Evolutionary conservation across 2,797 vertebrate genomes (phyloP).

Genomic region (Petrocephalus schoutedeni): DNA sequence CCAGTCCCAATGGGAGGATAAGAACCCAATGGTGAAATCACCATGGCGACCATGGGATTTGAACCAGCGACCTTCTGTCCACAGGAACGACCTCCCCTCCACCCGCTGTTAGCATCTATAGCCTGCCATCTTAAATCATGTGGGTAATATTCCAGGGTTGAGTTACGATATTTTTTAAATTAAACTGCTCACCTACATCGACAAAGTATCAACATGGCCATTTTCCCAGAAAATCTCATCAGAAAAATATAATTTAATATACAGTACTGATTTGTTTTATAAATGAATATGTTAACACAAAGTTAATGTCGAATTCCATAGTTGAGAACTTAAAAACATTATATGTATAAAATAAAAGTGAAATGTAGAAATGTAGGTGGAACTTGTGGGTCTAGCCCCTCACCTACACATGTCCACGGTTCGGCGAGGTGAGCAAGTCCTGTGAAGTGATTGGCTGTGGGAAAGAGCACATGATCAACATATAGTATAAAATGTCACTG

Average conservation of each 20-base stretch:
- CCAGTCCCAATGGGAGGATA: not conserved
- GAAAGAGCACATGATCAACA: not conserved
- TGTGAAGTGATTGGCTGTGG: not conserved
- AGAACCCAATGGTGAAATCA: too few species aligned
- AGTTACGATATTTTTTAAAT: not conserved
- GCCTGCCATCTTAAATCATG: not conserved
- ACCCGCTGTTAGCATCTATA: not conserved
- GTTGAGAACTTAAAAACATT: not conserved
- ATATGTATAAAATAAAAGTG: not conserved
- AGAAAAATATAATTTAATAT: not conserved
- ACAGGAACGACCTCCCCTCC: not conserved
- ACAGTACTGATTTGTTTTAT: not conserved
- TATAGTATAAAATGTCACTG: not conserved
- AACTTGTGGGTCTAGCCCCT: not conserved
- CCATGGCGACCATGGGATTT: not conserved
- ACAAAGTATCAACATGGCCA: not conserved
- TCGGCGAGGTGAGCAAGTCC: not conserved
- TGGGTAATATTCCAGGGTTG: not conserved
- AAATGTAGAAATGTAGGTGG: not conserved
- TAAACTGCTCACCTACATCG: not conserved
- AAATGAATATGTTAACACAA: not conserved
- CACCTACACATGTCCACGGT: not conserved
- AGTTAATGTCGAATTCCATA: not conserved
- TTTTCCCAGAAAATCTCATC: not conserved
- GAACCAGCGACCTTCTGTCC: not conserved